Conservation (phyloP, 2,113 vertebrate genomes). For the Microtus montanus region DNA sequence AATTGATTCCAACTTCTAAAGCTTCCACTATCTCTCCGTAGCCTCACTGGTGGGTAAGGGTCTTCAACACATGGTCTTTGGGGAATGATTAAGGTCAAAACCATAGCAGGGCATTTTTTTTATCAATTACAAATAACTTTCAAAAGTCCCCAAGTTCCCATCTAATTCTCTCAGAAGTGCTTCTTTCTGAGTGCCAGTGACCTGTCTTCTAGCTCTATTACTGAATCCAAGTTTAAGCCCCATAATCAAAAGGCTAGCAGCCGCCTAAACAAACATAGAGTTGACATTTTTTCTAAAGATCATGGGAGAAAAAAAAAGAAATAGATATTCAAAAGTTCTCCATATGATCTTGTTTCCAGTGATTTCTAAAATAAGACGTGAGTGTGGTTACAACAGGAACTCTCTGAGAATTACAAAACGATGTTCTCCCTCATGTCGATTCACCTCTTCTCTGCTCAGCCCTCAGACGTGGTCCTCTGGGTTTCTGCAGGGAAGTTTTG, state of each 20-base stretch:
- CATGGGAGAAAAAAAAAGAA: too few species aligned
- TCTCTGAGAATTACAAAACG: constrained; percentile 10
- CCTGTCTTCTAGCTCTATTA: neutral
- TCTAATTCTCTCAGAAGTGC: neutral
- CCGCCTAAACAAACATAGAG: neutral
- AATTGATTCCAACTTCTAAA: neutral
- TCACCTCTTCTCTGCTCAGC: neutral
- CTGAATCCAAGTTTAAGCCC: neutral
- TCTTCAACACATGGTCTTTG: neutral
- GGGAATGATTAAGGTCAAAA: neutral
- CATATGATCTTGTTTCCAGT: neutral
- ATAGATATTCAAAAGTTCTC: neutral
- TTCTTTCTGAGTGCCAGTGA: neutral
- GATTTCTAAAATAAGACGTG: neutral
- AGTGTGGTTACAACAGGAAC: neutral
- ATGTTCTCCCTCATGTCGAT: neutral
- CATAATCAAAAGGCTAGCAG: neutral
- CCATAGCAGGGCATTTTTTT: neutral
- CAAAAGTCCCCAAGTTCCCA: constrained; percentile 21
- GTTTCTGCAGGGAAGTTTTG: neutral
- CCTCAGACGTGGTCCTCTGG: neutral
- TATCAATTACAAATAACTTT: constrained; percentile 24
- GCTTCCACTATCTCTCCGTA: neutral
- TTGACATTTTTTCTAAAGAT: neutral
- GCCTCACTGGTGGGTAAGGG: too few species aligned